Base-by-base conservation (phyloP, 2,888 invertebrate species). In the Conops quadrifasciatus region DNA sequence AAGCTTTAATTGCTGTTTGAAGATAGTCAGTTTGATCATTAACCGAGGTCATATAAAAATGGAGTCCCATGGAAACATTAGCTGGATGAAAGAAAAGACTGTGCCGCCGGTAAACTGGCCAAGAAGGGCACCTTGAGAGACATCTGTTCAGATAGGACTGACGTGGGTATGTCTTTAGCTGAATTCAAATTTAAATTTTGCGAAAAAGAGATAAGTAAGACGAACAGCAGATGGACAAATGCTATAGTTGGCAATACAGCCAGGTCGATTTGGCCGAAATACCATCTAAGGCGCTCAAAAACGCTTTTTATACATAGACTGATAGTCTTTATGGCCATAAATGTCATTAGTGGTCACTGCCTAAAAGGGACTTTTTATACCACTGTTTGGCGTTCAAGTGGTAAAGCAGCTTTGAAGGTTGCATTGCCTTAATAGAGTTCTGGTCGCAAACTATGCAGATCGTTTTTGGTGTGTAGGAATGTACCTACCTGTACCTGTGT, bases 291-390 rank as follows among this genome's bases (percentile, higher is more conserved):
- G n/a, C n/a, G n/a, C n/a, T n/a, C n/a, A n/a, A n/a, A n/a, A n/a
- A n/a, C n/a, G n/a, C n/a, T n/a, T n/a, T n/a, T n/a, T n/a, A n/a
- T n/a, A n/a, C n/a, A 43, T 13, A 43, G 13, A 5, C 45, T 43
- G 5, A 43, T 5, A 11, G 45, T 43, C 45, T 43, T 13, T 13
- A 43, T 1, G 11, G n/a, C n/a, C n/a, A 26, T 70, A 47, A 9
- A 56, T 63, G n/a, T 70, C 70, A 60, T 15, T 24, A 60, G 24
- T 13, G 26, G 19, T 60, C 16, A n/a, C 26, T 60, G 60, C 26
- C 28, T 60, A 26, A 26, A 24, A 28, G 11, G 26, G 16, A 56
- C 24, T 71, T 72, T 60, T 72, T 53, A 56, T 74, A 71, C 59
- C 64, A 65, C 30, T 72, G 72, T 24, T 67, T 5, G 45, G 45